Evolutionary conservation across 2,888 invertebrate genomes (phyloP).

Genomic region (Anodontia alba): DNA sequence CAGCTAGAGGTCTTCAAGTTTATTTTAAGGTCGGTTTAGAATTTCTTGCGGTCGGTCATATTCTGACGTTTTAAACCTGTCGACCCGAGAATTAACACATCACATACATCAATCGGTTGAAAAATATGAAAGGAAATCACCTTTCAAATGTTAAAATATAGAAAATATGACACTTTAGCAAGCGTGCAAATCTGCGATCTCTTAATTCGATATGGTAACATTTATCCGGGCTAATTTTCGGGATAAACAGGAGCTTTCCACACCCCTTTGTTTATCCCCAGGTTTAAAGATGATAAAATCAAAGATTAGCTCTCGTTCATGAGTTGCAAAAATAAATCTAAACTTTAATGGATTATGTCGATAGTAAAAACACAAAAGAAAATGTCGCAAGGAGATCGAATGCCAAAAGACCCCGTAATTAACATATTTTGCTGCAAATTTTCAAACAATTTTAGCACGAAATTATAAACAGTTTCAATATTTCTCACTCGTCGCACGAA

Average conservation of each 20-base stretch:
- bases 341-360: constrained; percentile 18
- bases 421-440: constrained; percentile 17
- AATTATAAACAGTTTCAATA: constrained; percentile 20
- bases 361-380: neutral
- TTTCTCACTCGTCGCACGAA: constrained; percentile 9
- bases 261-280: constrained; percentile 7
- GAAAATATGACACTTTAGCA: constrained; percentile 17
- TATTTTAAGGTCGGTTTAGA: too few relatives aligned
- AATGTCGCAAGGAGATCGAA: constrained; percentile 7
- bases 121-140: constrained; percentile 18
- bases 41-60: too few relatives aligned
- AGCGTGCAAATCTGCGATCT: constrained; percentile 10
- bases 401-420: constrained; percentile 3
- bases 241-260: constrained; percentile 13
- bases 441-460: constrained; percentile 20
- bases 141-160: constrained; percentile 1
- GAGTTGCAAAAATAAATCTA: constrained; percentile 2
- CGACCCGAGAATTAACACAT: constrained; percentile 17
- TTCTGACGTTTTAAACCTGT: constrained; percentile 4
- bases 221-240: neutral
- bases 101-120: constrained; percentile 4
- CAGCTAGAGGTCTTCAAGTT: too few relatives aligned
- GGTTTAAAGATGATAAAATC: constrained; percentile 7
- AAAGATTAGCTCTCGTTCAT: constrained; percentile 5
- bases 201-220: constrained; percentile 1